phyloP scores from a whole-genome alignment of 2,888 invertebrate genomes.

The Ametastegia equiseti region DNA sequence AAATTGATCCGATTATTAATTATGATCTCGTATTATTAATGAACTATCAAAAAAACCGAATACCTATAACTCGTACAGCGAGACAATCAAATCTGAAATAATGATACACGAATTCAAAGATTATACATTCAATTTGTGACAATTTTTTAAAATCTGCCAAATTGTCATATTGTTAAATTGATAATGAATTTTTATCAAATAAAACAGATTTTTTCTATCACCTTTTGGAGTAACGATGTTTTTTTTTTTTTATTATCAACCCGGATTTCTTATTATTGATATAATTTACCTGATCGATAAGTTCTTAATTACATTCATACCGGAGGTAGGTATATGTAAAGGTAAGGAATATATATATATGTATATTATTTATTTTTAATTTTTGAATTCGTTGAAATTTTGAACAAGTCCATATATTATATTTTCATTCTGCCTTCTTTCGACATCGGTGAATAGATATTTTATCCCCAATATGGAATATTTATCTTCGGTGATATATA shows the following conservation, averaged over 20 bases:
- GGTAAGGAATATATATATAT: no score
- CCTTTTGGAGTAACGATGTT: no score
- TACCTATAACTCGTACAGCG: neutral
- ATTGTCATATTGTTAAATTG: neutral
- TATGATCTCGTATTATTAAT: neutral
- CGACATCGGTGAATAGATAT: neutral
- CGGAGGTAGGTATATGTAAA: no score
- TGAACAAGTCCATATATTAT: neutral
- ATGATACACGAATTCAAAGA: neutral
- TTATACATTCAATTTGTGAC: neutral
- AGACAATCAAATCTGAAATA: slow-evolving; percentile 28
- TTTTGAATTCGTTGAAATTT: neutral
- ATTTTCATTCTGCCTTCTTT: neutral
- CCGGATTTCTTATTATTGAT: no score
- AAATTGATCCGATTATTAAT: no score
- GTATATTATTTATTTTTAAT: no score
- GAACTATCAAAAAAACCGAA: neutral
- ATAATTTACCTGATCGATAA: no score
- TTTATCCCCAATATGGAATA: neutral
- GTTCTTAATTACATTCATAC: no score
- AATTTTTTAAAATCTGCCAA: neutral
- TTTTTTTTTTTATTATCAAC: no score
- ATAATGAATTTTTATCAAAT: slow-evolving; percentile 16
- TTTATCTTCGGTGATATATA: neutral
- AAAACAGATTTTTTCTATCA: slow-evolving; percentile 10